Conservation (phyloP, 1,140 invertebrate species). For the Paraescarpia echinospica region DNA sequence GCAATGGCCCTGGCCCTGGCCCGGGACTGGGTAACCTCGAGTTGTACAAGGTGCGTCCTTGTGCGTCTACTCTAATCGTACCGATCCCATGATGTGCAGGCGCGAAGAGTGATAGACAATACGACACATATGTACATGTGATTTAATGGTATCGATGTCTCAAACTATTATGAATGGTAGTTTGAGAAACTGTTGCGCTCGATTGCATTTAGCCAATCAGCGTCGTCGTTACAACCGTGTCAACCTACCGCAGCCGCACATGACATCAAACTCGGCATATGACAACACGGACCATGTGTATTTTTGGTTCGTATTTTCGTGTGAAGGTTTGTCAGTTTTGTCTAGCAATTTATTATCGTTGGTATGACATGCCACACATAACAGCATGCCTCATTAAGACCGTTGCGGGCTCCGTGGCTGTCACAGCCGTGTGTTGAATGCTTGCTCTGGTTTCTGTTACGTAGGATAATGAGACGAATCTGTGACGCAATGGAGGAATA, state of each 20-base stretch:
- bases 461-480: background rate
- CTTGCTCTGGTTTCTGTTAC: background rate
- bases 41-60: background rate
- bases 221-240: background rate
- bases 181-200: background rate
- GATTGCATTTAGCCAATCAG: background rate
- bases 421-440: background rate
- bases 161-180: background rate
- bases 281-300: background rate
- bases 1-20: no score
- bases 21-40: background rate
- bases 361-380: background rate
- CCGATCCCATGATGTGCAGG: background rate
- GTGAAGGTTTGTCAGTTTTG: slow-evolving; percentile 1
- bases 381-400: background rate
- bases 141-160: background rate
- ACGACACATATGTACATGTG: background rate
- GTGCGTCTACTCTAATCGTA: background rate
- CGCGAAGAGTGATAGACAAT: background rate
- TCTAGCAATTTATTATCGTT: background rate
- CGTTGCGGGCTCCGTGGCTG: background rate
- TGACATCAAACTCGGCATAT: background rate
- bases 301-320: background rate
- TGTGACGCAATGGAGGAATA: slow-evolving; percentile 68
- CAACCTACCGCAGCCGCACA: background rate